Evolutionary conservation across 1,140 invertebrate species (phyloP).

Genomic region (Aphaenogaster rudis): DNA sequence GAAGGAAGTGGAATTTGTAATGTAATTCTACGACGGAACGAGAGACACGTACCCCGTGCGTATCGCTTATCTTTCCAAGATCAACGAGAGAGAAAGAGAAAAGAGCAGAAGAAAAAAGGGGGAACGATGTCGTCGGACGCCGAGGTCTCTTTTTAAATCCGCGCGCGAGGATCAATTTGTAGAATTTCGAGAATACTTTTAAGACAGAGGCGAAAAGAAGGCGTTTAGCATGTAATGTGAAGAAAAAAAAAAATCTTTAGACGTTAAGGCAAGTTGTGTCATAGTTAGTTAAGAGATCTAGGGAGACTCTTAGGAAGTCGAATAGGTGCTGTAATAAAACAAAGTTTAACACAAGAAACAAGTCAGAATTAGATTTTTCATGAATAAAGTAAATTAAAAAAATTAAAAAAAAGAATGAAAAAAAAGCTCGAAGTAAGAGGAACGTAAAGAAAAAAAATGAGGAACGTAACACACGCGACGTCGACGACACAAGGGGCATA

Average conservation of each 20-base stretch:
- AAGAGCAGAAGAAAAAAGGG: slow-evolving; percentile 33
- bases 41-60: slow-evolving; percentile 48
- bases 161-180: slow-evolving; percentile 68
- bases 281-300: slow-evolving; percentile 81
- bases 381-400: slow-evolving; percentile 78
- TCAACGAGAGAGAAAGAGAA: slow-evolving; percentile 25
- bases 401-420: slow-evolving; percentile 50
- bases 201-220: slow-evolving; percentile 70
- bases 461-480: slow-evolving; percentile 43
- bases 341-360: slow-evolving; percentile 70
- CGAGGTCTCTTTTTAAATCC: slow-evolving; percentile 52
- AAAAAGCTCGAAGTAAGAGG: slow-evolving; percentile 32
- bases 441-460: slow-evolving; percentile 25
- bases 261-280: slow-evolving; percentile 81
- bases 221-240: slow-evolving; percentile 73
- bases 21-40: slow-evolving; percentile 63
- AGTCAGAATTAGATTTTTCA: slow-evolving; percentile 84
- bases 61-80: slow-evolving; percentile 46
- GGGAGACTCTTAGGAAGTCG: slow-evolving; percentile 80
- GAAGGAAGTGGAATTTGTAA: slow-evolving; percentile 56
- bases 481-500: slow-evolving; percentile 81
- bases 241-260: slow-evolving; percentile 69
- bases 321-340: slow-evolving; percentile 83
- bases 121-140: slow-evolving; percentile 48
- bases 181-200: slow-evolving; percentile 73